These are phyloP conservation scores for Pantherophis guttatus DNA, from an alignment of 2,113 vertebrate species.

Conservation along the genomic window DNA sequence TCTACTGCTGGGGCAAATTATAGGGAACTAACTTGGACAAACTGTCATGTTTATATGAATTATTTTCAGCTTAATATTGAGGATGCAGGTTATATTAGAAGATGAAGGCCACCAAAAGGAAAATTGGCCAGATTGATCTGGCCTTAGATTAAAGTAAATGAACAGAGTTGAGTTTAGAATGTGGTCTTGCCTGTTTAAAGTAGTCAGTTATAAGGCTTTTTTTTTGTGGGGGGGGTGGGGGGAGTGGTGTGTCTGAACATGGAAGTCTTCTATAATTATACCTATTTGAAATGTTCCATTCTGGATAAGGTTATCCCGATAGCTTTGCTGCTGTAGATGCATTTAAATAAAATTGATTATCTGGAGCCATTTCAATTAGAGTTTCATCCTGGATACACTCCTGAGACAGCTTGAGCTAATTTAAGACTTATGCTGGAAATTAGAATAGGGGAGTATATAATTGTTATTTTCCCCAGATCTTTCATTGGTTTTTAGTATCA, in stretches of 20 bases:
- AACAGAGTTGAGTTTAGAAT: neutral
- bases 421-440: neutral
- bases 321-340: neutral
- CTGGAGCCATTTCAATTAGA: neutral
- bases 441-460: neutral
- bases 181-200: neutral
- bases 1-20: neutral
- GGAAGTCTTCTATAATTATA: neutral
- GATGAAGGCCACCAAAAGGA: neutral
- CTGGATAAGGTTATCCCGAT: neutral
- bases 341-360: neutral
- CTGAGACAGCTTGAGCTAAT: neutral
- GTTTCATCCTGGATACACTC: neutral
- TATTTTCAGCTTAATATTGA: neutral
- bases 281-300: neutral
- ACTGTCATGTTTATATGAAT: neutral
- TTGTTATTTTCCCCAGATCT: neutral
- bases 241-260: neutral
- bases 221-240: accelerated
- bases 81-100: neutral
- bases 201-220: neutral
- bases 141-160: neutral
- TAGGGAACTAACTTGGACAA: neutral
- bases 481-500: neutral
- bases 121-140: neutral